Evolutionary conservation across 2,888 invertebrate species (phyloP), one percentile per base, ranked within the genome.

Genomic region (Icerya purchasi): DNA sequence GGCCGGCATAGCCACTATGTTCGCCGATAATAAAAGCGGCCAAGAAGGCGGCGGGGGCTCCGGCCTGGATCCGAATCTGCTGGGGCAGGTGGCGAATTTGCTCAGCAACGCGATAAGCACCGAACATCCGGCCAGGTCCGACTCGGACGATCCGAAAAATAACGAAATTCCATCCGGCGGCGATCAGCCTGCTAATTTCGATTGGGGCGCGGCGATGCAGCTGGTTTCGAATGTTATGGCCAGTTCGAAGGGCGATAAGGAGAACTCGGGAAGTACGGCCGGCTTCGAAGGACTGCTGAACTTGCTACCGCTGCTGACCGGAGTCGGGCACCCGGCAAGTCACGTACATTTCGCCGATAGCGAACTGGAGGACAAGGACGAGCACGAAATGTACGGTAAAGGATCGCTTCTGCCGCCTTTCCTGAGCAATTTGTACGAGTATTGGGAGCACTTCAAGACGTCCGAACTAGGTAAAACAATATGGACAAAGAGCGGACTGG

Each of bases 401-500:
- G 63, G 66, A 8, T 63, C 66, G 70, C 79, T 82, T 65, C 70
- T 87, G 63, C 86, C 86, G 0, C 86, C 83, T 61, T 67, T 83
- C 70, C 68, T 80, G 70, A 82, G 81, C 66, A 77, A 82, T 64
- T 69, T 79, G 1, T 86, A 86, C 69, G 72, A 86, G 1, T 77
- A 83, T 67, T 85, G 86, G 80, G 86, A 87, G 64, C 77, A 85
- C 63, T 85, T 87, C 67, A 77, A 83, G 25, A 82, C 83, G 68
- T 86, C 87, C 0, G 86, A 87, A 63, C 72, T 87, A 20, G 86
- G 86, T 0, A 81, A 79, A 68, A 78, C 80, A 0, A 69, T 86
- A 5, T 83, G 84, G 77, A 78, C 80, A 66, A 83, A 80, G 64
- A 79, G 86, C 1, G 86, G 86, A 0, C 72, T 85, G 19, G 80